These are phyloP conservation scores for Catagonus wagneri DNA, from an alignment of 2,113 vertebrate genomes.

Conservation along the genomic window DNA sequence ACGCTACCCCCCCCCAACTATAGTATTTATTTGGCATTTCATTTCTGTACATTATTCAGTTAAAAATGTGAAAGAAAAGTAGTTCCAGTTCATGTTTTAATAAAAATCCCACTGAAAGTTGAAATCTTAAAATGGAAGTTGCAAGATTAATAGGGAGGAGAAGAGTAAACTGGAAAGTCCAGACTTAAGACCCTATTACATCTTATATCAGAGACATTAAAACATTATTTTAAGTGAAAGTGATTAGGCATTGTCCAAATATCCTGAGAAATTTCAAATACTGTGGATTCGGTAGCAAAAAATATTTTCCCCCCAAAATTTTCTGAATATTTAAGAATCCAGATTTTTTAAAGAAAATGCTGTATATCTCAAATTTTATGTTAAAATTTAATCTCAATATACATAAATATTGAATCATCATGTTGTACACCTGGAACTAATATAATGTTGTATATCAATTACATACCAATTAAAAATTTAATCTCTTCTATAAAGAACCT, in stretches of 20 bases:
- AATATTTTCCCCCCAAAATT: neutral
- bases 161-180: neutral
- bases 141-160: neutral
- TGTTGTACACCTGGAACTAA: neutral
- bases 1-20: neutral
- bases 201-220: neutral
- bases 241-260: neutral
- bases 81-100: conserved; percentile 12
- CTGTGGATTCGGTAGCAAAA: neutral
- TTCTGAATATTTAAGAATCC: neutral
- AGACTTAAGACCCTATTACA: neutral
- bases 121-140: conserved; percentile 35
- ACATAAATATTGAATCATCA: neutral
- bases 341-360: conserved; percentile 11
- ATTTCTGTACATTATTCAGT: neutral
- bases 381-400: neutral
- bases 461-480: neutral
- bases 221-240: neutral
- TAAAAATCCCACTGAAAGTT: neutral
- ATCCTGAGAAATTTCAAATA: neutral
- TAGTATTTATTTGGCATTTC: neutral
- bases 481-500: neutral
- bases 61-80: conserved; percentile 17
- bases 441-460: neutral
- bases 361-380: neutral